Base-by-base conservation (phyloP, 2,113 vertebrate species). In the Ciconia boyciana region DNA sequence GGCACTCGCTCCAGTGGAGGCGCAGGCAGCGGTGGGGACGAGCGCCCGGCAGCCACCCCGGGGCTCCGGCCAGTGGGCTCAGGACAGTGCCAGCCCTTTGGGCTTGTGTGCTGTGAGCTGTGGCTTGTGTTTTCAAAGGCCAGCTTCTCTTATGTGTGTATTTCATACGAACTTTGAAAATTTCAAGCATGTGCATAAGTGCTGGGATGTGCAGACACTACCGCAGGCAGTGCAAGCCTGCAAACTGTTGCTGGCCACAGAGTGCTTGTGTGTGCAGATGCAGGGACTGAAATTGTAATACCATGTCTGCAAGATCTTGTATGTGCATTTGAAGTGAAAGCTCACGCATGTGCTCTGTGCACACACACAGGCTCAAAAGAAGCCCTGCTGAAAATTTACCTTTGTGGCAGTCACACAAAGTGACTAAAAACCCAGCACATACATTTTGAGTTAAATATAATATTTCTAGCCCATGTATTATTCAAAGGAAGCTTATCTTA, bases 21-120 rank as follows among this genome's bases (percentile, higher is more conserved):
- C 20, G 1, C 20, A 55, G 48, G 39, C 82, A 69, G 87, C 0
- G 2, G 46, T 14, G 1, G 43, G 44, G 51, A 57, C 3, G 4
- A 52, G 55, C 43, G 2, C 13, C 20, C 17, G 0, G 16, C 72
- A 77, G 34, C 51, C 52, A 24, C 16, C 36, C 39, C 0, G 0
- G 12, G n/a, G n/a, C 79, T 89, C 60, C 3, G 11, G 25, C 29
- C 10, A 2, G 26, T 43, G 78, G 80, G 10, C 31, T 82, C 19
- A 28, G 41, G 39, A 1, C 1, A 60, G 11, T 6, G 0, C 12
- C 3, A 3, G 8, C 29, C n/a, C 51, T 78, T 20, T 1, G 31
- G 34, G 25, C 25, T n/a, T 7, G 12, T 21, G 20, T 28, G 15
- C n/a, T 54, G 55, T 2, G 3, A 81, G 22, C 48, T 34, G 6